Evolutionary conservation across 2,113 vertebrate species (phyloP), one percentile per base, ranked within the genome.

Genomic region (Pseudorectes ferrugineus): DNA sequence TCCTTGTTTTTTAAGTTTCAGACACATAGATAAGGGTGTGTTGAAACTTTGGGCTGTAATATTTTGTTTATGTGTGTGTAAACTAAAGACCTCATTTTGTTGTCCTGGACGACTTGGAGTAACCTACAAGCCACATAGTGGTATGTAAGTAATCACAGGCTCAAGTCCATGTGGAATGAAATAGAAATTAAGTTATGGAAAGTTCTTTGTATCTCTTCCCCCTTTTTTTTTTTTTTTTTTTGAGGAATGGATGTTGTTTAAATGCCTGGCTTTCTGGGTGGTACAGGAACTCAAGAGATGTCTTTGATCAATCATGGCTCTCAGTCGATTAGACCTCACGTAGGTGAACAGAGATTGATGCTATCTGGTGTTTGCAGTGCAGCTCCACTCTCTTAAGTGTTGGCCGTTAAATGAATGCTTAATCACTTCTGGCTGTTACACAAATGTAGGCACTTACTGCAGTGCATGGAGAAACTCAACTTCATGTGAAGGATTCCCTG

Each of bases 321-420:
- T 58, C 68, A 54, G 92, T 90, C 28, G 3, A 93, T 93, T 63
- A 84, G 73, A 89, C 66, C 71, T 95, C 94, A 75, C 9, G 17
- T 65, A 40, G 77, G 45, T 82, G 89, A 92, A 78, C 49, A 86
- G 84, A 85, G 89, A 77, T 84, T 95, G 95, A 94, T 95, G 52
- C 48, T 88, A 51, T 85, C 86, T 85, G 65, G 73, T 89, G 76
- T 92, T 92, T 95, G 86, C 84, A 92, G 80, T 63, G 73, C 72
- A 92, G 75, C 59, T 46, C 63, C 55, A 26, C 68, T 81, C 54
- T 91, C 54, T 81, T 55, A 88, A 94, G 54, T 66, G 67, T 71
- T 89, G 83, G 40, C 58, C 43, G 59, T 54, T 85, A 92, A 95
- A 79, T 70, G 71, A 73, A 43, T 79, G 45, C 81, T 76, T 91